Evolutionary conservation across 2,797 vertebrate genomes (phyloP).

Genomic region (Platyrinchus mystaceus): DNA sequence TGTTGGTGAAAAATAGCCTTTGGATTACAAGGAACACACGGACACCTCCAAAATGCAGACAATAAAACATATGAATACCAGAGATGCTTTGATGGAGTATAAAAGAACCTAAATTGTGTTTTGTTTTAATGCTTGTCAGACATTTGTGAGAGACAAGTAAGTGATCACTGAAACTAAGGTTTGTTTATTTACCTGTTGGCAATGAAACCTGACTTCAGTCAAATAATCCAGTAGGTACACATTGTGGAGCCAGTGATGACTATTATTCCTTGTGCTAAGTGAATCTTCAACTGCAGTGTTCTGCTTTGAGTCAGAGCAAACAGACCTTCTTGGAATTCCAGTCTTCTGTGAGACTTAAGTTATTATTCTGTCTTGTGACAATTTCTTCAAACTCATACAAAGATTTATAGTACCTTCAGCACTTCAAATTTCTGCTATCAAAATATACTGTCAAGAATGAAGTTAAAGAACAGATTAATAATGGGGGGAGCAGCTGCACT

Average conservation of each 20-base stretch:
- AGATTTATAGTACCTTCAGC: neutral
- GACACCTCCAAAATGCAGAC: neutral
- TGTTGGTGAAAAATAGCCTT: neutral
- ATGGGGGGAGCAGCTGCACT: neutral
- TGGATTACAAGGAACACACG: neutral
- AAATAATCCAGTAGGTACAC: neutral
- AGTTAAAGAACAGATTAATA: neutral
- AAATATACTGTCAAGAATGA: neutral
- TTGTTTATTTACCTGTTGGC: constrained; percentile 53
- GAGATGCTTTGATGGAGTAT: neutral
- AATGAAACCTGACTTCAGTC: constrained; percentile 24
- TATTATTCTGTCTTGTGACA: neutral
- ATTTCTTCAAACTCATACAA: neutral
- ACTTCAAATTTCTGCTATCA: neutral
- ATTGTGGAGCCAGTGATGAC: neutral
- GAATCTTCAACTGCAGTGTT: neutral
- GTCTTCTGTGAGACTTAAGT: neutral
- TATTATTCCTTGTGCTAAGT: constrained; percentile 24
- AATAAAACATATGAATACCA: neutral
- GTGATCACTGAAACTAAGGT: neutral
- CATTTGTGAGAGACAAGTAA: constrained; percentile 11
- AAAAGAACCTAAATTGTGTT: neutral
- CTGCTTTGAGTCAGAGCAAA: neutral
- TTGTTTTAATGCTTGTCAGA: neutral
- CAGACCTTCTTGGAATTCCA: neutral